Conservation (phyloP, 2,113 vertebrate species). For the Ophthalmolycus amberensis region DNA sequence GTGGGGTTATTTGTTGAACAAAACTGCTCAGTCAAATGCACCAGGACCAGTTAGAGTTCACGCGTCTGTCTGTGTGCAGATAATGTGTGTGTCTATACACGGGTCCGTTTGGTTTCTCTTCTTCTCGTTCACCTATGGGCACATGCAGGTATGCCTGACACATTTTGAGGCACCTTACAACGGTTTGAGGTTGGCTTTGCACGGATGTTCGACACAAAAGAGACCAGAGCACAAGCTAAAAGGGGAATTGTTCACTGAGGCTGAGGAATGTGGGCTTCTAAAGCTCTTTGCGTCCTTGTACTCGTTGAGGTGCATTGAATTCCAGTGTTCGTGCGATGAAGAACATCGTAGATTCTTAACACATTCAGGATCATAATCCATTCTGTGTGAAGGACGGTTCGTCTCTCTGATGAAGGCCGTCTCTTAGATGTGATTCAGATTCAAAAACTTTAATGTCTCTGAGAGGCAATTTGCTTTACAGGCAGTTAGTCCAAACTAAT, state of each 20-base stretch:
- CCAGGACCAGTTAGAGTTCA: slow-evolving; percentile 36
- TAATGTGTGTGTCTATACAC: neutral
- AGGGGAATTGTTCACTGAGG: neutral
- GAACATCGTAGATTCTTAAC: neutral
- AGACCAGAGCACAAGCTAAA: neutral
- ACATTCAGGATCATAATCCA: neutral
- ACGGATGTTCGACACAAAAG: neutral
- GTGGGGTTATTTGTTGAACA: slow-evolving; percentile 69
- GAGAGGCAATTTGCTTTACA: neutral
- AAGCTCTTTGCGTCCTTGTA: neutral
- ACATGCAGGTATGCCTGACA: neutral
- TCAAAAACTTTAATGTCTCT: neutral
- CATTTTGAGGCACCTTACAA: neutral
- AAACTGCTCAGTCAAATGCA: slow-evolving; percentile 57
- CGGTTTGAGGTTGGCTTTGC: neutral
- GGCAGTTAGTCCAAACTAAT: neutral
- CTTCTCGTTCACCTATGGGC: neutral
- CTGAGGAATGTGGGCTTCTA: neutral
- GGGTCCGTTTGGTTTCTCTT: slow-evolving; percentile 5
- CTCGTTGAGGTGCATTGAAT: neutral
- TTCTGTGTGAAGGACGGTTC: slow-evolving; percentile 1
- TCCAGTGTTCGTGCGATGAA: slow-evolving; percentile 1
- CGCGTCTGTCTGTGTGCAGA: slow-evolving; percentile 31
- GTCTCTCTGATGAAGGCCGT: neutral
- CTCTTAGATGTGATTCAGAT: neutral